Percentiles rank a stretch among this genome's conserved stretches.
These are phyloP conservation scores for Pecten maximus DNA, from an alignment of 2,888 invertebrate genomes.

Conservation along the genomic window DNA sequence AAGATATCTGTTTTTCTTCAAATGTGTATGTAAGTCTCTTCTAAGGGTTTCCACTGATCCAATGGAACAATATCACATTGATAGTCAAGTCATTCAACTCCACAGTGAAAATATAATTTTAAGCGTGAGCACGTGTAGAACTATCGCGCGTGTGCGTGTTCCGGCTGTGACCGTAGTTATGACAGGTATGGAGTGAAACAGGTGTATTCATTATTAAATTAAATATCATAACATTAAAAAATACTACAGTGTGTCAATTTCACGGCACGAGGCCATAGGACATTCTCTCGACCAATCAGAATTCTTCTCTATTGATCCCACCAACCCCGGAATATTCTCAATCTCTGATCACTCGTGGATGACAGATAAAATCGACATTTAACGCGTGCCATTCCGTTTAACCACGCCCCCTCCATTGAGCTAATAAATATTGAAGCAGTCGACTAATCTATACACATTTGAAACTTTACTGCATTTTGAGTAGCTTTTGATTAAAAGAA, in stretches of 20 bases:
- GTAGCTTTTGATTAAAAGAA: not conserved
- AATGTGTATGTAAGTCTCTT: not conserved
- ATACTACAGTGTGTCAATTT: slow-evolving; percentile 16
- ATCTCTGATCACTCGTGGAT: not conserved
- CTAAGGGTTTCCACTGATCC: not conserved
- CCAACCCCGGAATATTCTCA: not conserved
- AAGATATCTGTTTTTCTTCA: not conserved
- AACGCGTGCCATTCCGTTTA: not conserved
- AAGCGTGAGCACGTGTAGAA: not conserved
- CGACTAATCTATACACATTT: not conserved
- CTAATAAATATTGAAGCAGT: not conserved
- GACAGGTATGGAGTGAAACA: not conserved
- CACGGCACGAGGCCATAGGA: slow-evolving; percentile 21
- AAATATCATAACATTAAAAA: not conserved
- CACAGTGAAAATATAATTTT: not conserved
- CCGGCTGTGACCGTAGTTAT: not conserved
- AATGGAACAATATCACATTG: not conserved
- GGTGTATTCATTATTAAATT: not conserved
- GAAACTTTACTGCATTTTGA: not conserved
- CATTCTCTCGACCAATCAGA: not conserved
- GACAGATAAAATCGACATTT: not conserved
- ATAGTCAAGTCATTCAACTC: not conserved
- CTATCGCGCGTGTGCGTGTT: not conserved
- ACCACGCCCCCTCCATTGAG: not conserved
- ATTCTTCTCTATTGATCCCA: not conserved